Evolutionary conservation across 2,113 vertebrate genomes (phyloP), one percentile per base, ranked within the genome.

Genomic region (Charina bottae): DNA sequence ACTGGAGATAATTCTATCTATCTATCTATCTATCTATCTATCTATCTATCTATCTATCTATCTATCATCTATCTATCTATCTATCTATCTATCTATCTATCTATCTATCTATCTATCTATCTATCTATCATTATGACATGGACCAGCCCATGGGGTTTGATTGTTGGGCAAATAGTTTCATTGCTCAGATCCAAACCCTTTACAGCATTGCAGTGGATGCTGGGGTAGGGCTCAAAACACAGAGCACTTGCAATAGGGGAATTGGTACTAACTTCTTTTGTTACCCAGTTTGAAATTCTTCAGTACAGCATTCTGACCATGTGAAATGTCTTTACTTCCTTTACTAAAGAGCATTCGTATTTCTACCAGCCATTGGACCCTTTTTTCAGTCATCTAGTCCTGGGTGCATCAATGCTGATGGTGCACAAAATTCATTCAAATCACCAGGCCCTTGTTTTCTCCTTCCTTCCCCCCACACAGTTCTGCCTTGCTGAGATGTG

Each of bases 401-500:
- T 56, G 33, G 24, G 21, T 26, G 58, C 53, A 26, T 0, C 0
- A 13, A 0, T 0, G 0, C 54, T 86, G 17, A 46, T 72, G 83
- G 60, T 8, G 54, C 68, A 15, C 0, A 88, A 0, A 58, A 55
- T 85, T 91, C 88, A 53, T 85, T 64, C 12, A 58, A 87, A 84
- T 12, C 87, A 84, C 49, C 21, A 64, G 46, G 68, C 46, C 56
- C 13, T 42, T 37, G 24, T 60, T 83, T 59, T 56, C 84, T 53
- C 1, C 12, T 37, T 1, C 3, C 84, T 13, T 2, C 33, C 42
- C 17, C n/a, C 23, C 0, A 8, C 53, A 3, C 49, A 28, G 37
- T 15, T 15, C 33, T 78, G 33, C 7, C 46, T 12, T 13, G 58
- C 13, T 46, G 26, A 8, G 89, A 23, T 58, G 2, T 1, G 72